phyloP scores from a whole-genome alignment of 2,797 vertebrate genomes.

The Bovichtus variegatus region DNA sequence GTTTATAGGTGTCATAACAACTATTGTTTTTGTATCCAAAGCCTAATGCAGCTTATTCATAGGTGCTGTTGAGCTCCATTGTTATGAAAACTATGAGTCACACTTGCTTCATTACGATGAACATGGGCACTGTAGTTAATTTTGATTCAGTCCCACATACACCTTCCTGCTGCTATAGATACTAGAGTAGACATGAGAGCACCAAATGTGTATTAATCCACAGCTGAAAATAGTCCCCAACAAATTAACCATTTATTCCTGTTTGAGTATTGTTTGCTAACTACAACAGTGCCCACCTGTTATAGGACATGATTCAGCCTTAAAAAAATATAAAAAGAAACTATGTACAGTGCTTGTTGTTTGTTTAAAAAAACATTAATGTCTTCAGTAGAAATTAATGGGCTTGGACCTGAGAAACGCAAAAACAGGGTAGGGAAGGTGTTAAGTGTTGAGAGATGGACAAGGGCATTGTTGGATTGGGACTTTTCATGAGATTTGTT shows the following conservation, averaged over 20 bases:
- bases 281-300: not conserved
- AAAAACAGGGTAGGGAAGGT: not conserved
- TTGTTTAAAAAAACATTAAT: not conserved
- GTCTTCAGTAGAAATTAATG: not conserved
- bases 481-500: not conserved
- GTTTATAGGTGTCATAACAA: not conserved
- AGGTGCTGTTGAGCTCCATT: not conserved
- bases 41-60: not conserved
- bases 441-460: not conserved
- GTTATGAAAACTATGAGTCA: not conserved
- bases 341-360: not conserved
- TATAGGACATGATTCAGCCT: not conserved
- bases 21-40: not conserved
- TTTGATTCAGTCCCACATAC: not conserved
- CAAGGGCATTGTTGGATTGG: not conserved
- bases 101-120: not conserved
- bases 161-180: not conserved
- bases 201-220: not conserved
- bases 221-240: not conserved
- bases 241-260: not conserved
- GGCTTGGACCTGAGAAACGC: not conserved
- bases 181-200: not conserved
- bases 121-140: not conserved
- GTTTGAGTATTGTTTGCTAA: not conserved
- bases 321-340: not conserved